These are phyloP conservation scores for Nasonia longicornis DNA, from an alignment of 1,140 invertebrate genomes.

Conservation along the genomic window DNA sequence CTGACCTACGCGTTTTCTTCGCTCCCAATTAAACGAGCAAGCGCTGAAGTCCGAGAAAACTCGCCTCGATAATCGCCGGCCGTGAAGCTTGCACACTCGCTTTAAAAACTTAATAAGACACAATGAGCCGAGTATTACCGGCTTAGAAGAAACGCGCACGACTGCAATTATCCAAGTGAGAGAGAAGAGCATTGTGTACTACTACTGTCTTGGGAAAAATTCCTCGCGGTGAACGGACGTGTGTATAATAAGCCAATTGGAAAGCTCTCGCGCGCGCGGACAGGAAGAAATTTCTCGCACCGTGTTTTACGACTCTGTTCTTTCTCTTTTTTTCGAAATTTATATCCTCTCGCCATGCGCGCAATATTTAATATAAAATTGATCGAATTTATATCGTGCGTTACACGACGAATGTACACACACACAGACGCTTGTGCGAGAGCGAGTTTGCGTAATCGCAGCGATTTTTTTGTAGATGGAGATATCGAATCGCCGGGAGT, in stretches of 20 bases:
- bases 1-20: slow-evolving; percentile 6
- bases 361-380: too few species aligned
- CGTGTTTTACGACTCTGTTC: too few species aligned
- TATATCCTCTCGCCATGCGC: too few species aligned
- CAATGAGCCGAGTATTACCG: not conserved
- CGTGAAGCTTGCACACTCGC: not conserved
- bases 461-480: too few species aligned
- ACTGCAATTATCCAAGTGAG: not conserved
- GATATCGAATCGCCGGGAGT: too few species aligned
- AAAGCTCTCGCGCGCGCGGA: not conserved
- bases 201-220: not conserved
- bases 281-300: not conserved
- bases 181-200: not conserved
- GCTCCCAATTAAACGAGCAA: slow-evolving; percentile 16
- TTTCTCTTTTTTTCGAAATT: too few species aligned
- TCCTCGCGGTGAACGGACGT: not conserved
- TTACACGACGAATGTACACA: too few species aligned
- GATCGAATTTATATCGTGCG: too few species aligned
- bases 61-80: not conserved
- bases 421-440: too few species aligned
- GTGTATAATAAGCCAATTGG: not conserved
- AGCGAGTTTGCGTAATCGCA: too few species aligned
- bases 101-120: slow-evolving; percentile 37
- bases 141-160: not conserved
- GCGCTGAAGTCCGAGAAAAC: not conserved